Percentiles rank a stretch among this genome's conserved stretches.
These are phyloP conservation scores for Magallana ariakensis DNA, from an alignment of 1,140 invertebrate genomes.

Conservation along the genomic window DNA sequence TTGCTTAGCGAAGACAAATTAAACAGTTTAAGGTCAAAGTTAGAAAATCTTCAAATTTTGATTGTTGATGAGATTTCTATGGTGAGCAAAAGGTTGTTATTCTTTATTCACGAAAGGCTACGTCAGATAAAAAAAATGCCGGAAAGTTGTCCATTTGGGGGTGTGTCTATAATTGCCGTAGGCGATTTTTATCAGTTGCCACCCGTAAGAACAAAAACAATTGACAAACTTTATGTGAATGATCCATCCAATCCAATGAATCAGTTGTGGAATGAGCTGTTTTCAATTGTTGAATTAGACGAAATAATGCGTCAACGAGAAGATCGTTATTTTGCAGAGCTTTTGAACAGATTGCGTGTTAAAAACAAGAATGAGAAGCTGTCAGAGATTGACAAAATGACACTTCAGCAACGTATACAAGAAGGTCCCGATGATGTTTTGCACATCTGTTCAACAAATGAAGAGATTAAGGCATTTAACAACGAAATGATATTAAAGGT, in stretches of 20 bases:
- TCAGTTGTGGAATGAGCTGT: conserved; percentile 24
- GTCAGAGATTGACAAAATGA: background rate
- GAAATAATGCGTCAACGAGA: conserved; percentile 31
- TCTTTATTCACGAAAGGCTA: conserved; percentile 50
- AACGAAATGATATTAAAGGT: background rate
- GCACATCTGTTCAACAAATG: no score
- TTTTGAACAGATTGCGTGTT: conserved; percentile 19
- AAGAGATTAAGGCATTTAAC: background rate
- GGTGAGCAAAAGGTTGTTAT: conserved; percentile 40
- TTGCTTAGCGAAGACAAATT: conserved; percentile 16
- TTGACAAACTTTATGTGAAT: background rate
- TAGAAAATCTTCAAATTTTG: conserved; percentile 27
- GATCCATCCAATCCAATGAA: conserved; percentile 7
- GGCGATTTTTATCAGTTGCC: conserved; percentile 49
- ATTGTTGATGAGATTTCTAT: conserved; percentile 38
- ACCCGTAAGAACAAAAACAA: conserved; percentile 13
- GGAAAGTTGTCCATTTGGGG: conserved; percentile 19
- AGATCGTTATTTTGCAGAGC: background rate
- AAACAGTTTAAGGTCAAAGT: conserved; percentile 27
- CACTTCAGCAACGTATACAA: background rate
- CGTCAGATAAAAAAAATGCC: conserved; percentile 31
- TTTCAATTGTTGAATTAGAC: conserved; percentile 18
- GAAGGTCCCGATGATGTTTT: no score
- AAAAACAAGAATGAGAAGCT: background rate
- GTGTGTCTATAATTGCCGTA: conserved; percentile 41